phyloP scores from a whole-genome alignment of 2,113 vertebrate species.

The Bos taurus region DNA sequence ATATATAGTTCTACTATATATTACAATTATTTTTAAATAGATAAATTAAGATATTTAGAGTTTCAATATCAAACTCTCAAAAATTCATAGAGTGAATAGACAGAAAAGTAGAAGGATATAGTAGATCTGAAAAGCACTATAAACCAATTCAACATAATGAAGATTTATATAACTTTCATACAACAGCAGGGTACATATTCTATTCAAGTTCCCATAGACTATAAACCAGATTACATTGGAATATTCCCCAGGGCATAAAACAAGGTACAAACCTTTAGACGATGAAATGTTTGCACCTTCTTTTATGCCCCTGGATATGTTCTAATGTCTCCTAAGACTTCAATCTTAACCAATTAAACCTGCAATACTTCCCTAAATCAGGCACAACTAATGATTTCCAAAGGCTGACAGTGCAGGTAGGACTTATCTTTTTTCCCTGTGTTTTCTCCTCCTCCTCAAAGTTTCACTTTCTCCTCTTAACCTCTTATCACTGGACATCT shows the following conservation, averaged over 20 bases:
- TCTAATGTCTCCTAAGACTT: not conserved
- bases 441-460: not conserved
- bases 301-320: not conserved
- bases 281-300: not conserved
- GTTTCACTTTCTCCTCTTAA: not conserved
- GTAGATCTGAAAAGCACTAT: not conserved
- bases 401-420: rapidly evolving
- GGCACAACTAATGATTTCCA: not conserved
- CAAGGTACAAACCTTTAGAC: not conserved
- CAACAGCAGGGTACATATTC: not conserved
- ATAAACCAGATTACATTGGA: not conserved
- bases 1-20: not conserved
- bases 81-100: not conserved
- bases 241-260: not conserved
- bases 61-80: not conserved
- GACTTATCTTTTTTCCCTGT: not conserved
- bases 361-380: not conserved
- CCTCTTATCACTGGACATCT: not conserved
- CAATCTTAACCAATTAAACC: not conserved
- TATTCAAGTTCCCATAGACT: not conserved
- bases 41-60: not conserved
- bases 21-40: not conserved
- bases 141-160: not conserved
- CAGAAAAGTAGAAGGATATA: not conserved
- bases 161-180: not conserved